Base-by-base conservation (phyloP, 2,113 vertebrate species). In the Poecile atricapillus region DNA sequence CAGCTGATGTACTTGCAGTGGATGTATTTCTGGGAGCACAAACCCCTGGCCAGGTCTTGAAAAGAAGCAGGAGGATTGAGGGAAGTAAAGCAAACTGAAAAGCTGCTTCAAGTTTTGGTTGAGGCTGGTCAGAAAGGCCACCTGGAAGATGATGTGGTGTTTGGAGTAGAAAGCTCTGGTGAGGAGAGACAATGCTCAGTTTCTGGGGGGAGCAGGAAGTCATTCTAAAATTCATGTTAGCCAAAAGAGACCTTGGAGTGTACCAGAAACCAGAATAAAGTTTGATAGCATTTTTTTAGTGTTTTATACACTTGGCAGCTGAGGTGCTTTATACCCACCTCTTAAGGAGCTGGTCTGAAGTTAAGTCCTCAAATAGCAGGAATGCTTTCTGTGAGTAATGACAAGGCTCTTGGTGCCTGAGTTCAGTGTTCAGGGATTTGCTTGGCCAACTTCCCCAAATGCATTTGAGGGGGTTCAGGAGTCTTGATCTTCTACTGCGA, bases 381-480 rank as follows among this genome's bases (percentile, higher is more conserved):
- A 56, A 12, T 58, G 24, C 4, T 5, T 33, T 52, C 31, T 81
- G 67, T n/a, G 63, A 30, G 5, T n/a, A 14, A 7, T n/a, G 31
- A 16, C 27, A 11, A 0, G 16, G 39, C 13, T 52, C 7, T 13
- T 18, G 25, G 37, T 37, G 41, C 35, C 73, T 0, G 8, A 35
- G 63, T 23, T 87, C 33, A 13, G 56, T 0, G 2, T 33, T 60
- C 25, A 35, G 41, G 35, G 46, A 14, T 33, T 60, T 59, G 13
- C 47, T 50, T 64, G 59, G 30, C 9, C 43, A 14, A 12, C 64
- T 74, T 35, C 41, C 63, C n/a, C 50, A 43, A 53, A 22, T 39
- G 31, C 23, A 0, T 28, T 64, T 11, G 4, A 10, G 23, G 20
- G 20, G 2, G 5, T 41, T 50, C 46, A 25, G n/a, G 74, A 59